These are phyloP conservation scores for Drosophila diplacantha DNA, from an alignment of 2,888 invertebrate species.

Conservation along the genomic window DNA sequence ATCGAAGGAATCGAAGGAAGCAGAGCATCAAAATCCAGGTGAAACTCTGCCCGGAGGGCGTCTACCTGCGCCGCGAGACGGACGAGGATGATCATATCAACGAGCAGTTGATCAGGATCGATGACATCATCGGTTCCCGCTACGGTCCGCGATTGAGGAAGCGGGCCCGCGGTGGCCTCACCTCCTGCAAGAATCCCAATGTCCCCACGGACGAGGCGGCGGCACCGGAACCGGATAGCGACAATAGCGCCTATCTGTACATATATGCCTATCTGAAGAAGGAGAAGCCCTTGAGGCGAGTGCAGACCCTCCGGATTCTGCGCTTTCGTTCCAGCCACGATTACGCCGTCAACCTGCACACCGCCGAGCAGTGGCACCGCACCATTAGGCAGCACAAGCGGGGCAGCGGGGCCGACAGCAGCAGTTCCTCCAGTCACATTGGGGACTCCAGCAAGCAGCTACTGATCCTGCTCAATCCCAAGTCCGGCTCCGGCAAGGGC, in stretches of 20 bases:
- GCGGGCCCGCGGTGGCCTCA: constrained; percentile 78
- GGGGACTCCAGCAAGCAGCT: constrained; percentile 73
- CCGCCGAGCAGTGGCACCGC: constrained; percentile 89
- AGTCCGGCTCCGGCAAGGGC: constrained; percentile 94
- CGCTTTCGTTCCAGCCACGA: constrained; percentile 89
- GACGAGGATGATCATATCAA: constrained; percentile 81
- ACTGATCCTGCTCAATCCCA: constrained; percentile 93
- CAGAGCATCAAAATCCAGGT: constrained; percentile 89
- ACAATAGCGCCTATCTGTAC: constrained; percentile 90
- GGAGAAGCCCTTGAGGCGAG: constrained; percentile 83
- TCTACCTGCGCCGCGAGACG: constrained; percentile 85
- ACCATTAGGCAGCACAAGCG: constrained; percentile 84
- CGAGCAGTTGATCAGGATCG: constrained; percentile 85
- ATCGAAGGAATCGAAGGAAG: constrained; percentile 88
- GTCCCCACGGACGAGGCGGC: constrained; percentile 61
- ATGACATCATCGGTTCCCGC: constrained; percentile 89
- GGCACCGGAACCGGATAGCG: constrained; percentile 76
- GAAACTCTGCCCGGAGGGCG: constrained; percentile 84
- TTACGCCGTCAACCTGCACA: constrained; percentile 89
- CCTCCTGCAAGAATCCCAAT: constrained; percentile 82
- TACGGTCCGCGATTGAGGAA: constrained; percentile 78
- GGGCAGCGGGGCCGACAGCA: not conserved
- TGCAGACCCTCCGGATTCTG: constrained; percentile 88
- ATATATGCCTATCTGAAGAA: constrained; percentile 89
- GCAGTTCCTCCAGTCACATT: not conserved